Conservation (phyloP, 1,140 invertebrate genomes). For the Olivierus martensii region DNA sequence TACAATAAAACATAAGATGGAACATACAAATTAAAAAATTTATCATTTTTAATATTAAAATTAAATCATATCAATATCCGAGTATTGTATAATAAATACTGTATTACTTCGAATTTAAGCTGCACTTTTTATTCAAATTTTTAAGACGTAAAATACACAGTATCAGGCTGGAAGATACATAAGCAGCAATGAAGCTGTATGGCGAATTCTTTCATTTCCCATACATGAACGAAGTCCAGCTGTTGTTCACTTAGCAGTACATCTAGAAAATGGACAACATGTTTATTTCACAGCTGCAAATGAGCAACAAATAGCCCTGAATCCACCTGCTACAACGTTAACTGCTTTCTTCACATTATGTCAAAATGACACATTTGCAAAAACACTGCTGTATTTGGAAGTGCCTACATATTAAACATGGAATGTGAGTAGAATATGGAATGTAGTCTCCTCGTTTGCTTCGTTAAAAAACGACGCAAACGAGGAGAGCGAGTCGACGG, state of each 20-base stretch:
- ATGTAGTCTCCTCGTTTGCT: too few relatives aligned
- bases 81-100: too few relatives aligned
- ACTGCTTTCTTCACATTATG: conserved; percentile 14
- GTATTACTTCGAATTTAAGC: too few relatives aligned
- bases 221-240: conserved; percentile 30
- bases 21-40: too few relatives aligned
- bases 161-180: conserved; percentile 21
- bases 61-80: too few relatives aligned
- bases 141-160: too few relatives aligned
- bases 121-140: too few relatives aligned
- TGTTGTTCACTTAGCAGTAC: conserved; percentile 31
- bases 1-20: too few relatives aligned
- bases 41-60: too few relatives aligned
- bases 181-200: conserved; percentile 18
- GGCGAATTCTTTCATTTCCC: conserved; percentile 18
- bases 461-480: conserved; percentile 14
- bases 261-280: conserved; percentile 34
- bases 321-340: neutral
- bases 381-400: conserved; percentile 29
- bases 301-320: neutral
- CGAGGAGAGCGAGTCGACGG: conserved; percentile 15
- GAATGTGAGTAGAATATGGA: conserved; percentile 22
- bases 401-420: conserved; percentile 30
- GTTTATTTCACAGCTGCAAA: neutral
- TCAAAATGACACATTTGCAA: conserved; percentile 20